Conservation (phyloP, 2,113 vertebrate genomes). For the Psammodynastes pulverulentus region DNA sequence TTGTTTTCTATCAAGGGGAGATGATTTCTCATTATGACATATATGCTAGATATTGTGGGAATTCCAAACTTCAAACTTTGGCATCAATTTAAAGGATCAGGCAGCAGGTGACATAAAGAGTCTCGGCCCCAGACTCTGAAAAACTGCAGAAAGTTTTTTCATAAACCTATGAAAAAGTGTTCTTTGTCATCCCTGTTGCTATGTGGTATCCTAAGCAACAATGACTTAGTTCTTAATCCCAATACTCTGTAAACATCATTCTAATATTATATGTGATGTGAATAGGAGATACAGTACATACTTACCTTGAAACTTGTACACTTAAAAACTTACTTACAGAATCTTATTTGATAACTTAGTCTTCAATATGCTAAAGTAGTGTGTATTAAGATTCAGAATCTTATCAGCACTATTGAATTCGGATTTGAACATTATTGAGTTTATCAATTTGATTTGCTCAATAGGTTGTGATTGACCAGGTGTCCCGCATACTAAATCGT, state of each 20-base stretch:
- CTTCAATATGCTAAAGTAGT: not conserved
- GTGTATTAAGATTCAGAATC: not conserved
- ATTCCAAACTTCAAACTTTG: not conserved
- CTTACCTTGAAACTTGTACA: not conserved
- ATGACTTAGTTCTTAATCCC: not conserved
- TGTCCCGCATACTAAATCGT: not conserved
- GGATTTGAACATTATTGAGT: not conserved
- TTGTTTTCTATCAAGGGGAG: not conserved
- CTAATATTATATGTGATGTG: not conserved
- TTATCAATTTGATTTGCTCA: not conserved
- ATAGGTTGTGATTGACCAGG: not conserved
- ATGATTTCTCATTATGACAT: not conserved
- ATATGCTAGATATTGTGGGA: not conserved
- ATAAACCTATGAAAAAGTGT: not conserved
- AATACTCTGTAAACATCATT: not conserved
- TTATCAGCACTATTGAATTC: not conserved
- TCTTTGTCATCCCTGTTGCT: not conserved
- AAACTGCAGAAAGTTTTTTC: not conserved
- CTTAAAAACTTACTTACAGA: not conserved
- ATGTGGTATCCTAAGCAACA: not conserved
- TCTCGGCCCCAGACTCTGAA: not conserved
- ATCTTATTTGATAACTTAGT: not conserved
- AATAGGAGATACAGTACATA: not conserved
- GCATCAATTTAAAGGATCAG: not conserved
- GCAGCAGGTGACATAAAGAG: not conserved